Evolutionary conservation across 1,140 invertebrate species (phyloP).

Genomic region (Zaprionus lachaisei): DNA sequence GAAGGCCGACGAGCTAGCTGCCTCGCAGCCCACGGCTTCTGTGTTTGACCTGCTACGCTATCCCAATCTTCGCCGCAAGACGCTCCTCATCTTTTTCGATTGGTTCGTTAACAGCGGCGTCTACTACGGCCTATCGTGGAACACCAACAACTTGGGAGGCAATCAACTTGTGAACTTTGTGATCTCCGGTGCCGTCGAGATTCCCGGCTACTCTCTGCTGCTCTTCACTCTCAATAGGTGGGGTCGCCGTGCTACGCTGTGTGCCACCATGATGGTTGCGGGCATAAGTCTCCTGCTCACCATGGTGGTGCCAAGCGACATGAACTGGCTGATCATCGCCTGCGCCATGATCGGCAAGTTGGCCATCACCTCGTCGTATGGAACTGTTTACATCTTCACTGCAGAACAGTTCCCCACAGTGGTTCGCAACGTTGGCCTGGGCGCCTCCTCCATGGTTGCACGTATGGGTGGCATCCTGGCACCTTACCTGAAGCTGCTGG

Average conservation of each 20-base stretch:
- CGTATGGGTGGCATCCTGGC: constrained; percentile 91
- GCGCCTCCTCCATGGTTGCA: constrained; percentile 91
- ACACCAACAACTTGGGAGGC: constrained; percentile 90
- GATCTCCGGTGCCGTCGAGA: constrained; percentile 91
- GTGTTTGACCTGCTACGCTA: constrained; percentile 89
- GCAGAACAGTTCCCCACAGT: constrained; percentile 94
- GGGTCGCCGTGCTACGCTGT: constrained; percentile 89
- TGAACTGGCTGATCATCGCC: constrained; percentile 88
- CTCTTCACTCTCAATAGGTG: constrained; percentile 90
- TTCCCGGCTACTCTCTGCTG: constrained; percentile 90
- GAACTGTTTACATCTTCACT: constrained; percentile 92
- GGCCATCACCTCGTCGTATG: constrained; percentile 92
- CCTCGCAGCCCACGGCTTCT: constrained; percentile 84
- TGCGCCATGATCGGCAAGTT: constrained; percentile 93
- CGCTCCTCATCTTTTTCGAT: constrained; percentile 91
- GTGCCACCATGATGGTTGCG: constrained; percentile 89
- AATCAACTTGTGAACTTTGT: constrained; percentile 92
- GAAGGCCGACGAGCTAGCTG: constrained; percentile 49
- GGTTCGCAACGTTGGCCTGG: constrained; percentile 91
- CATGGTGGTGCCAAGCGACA: constrained; percentile 86
- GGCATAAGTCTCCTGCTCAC: constrained; percentile 88
- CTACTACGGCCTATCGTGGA: constrained; percentile 93
- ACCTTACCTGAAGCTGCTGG: constrained; percentile 89
- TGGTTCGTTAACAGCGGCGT: constrained; percentile 93
- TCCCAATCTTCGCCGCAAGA: constrained; percentile 89